A percentile compares a stretch with the other conserved stretches of the same genome.
Conservation (phyloP, 2,113 vertebrate genomes). For the Xiphias gladius region DNA sequence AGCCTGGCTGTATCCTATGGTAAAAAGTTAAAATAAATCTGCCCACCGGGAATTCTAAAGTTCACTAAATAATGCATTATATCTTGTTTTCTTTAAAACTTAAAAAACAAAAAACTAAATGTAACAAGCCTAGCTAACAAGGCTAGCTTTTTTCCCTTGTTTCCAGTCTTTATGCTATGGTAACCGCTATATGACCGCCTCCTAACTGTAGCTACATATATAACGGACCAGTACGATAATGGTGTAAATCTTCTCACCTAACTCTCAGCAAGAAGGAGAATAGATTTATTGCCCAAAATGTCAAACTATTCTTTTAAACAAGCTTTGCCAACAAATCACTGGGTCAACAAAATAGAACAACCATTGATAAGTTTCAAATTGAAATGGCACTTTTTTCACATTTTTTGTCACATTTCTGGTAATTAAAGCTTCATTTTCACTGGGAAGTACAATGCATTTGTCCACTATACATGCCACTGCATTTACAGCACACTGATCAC, state of each 20-base stretch:
- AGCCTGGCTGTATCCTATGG: background rate
- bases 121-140: background rate
- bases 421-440: background rate
- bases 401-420: background rate
- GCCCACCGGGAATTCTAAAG: no score
- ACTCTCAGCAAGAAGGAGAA: background rate
- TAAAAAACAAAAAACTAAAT: no score
- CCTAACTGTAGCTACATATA: no score
- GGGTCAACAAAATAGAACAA: background rate
- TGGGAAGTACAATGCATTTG: background rate
- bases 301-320: background rate
- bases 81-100: no score
- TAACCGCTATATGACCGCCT: background rate
- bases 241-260: background rate
- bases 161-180: no score
- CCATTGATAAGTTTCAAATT: constrained; percentile 1
- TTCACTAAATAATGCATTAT: no score
- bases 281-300: background rate
- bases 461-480: background rate
- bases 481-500: background rate
- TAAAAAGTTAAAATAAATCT: no score
- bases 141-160: background rate
- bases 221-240: background rate
- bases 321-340: constrained; percentile 14
- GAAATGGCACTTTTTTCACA: background rate